Evolutionary conservation across 1,140 invertebrate genomes (phyloP).

Genomic region (Aphis gossypii): DNA sequence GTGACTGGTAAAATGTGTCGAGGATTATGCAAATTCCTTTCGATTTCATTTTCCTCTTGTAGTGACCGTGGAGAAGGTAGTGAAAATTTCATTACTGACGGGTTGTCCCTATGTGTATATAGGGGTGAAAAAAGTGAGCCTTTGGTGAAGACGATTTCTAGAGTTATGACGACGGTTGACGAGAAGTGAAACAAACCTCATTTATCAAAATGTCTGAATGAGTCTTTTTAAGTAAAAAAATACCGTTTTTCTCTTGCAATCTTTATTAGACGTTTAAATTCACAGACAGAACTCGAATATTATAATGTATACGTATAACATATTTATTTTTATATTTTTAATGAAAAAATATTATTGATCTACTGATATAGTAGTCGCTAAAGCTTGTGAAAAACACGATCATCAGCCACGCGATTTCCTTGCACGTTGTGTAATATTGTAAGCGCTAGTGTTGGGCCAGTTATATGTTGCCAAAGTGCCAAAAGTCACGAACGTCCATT

Average conservation of each 20-base stretch:
- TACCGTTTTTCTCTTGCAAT: not conserved
- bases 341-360: constrained; percentile 47
- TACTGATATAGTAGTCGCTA: constrained; percentile 31
- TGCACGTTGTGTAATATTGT: constrained; percentile 2
- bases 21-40: constrained; percentile 55
- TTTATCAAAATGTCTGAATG: constrained; percentile 55
- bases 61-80: not conserved
- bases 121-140: constrained; percentile 37
- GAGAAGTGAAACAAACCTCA: constrained; percentile 56
- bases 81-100: constrained; percentile 45
- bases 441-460: not conserved
- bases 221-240: constrained; percentile 44
- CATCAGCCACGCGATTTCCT: constrained; percentile 52
- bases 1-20: constrained; percentile 48
- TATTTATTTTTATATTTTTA: constrained; percentile 32
- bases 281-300: constrained; percentile 33
- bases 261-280: constrained; percentile 49
- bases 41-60: constrained; percentile 17
- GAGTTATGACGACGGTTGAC: constrained; percentile 51
- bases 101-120: not conserved
- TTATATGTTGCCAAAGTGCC: constrained; percentile 23
- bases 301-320: not conserved
- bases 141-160: constrained; percentile 45
- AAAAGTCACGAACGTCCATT: constrained; percentile 56
- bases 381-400: constrained; percentile 27